Conservation (phyloP, 1,140 invertebrate species). For the Drosophila erecta region DNA sequence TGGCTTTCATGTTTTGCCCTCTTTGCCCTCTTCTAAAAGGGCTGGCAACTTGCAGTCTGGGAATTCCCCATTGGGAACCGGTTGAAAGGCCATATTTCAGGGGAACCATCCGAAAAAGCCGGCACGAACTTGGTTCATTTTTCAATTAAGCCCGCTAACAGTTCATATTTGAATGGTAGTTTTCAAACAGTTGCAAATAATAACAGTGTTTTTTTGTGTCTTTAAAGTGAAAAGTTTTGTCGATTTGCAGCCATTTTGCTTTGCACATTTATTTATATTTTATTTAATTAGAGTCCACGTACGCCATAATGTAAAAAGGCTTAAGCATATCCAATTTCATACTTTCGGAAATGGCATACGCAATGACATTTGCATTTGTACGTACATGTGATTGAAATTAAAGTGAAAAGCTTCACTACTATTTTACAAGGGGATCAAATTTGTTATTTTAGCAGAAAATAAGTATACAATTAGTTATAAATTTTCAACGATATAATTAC, state of each 20-base stretch:
- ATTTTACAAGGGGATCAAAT: background rate
- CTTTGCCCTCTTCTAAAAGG: background rate
- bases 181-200: background rate
- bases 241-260: too few species aligned
- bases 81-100: conserved; percentile 1
- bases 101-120: background rate
- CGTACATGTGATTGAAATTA: background rate
- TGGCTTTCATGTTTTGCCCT: conserved; percentile 24
- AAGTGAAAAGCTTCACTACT: background rate
- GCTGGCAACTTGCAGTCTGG: background rate
- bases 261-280: too few species aligned
- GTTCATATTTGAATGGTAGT: background rate
- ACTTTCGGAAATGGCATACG: background rate
- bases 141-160: conserved; percentile 5
- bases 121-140: background rate
- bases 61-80: background rate
- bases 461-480: too few species aligned
- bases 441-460: too few species aligned
- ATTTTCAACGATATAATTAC: too few species aligned
- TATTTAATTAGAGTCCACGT: too few species aligned
- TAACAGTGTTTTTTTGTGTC: background rate
- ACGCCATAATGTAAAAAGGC: background rate
- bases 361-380: background rate
- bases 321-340: background rate
- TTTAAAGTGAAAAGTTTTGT: too few species aligned